Evolutionary conservation across 1,140 invertebrate species (phyloP), one percentile per base, ranked within the genome.

Genomic region (Marisa cornuarietis): DNA sequence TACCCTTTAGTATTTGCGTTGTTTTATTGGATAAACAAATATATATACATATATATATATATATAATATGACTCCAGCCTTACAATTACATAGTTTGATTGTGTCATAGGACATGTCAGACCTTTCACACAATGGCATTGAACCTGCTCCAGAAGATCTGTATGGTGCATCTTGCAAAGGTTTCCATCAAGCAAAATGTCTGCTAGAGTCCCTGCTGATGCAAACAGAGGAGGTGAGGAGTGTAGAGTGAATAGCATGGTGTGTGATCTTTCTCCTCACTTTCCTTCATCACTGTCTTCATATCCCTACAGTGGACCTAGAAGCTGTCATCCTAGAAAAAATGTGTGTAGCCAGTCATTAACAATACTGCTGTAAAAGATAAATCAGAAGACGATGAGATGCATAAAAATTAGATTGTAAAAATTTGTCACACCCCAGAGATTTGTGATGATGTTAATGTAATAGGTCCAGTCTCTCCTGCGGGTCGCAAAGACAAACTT

Each of bases 401-500:
- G 22, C 54, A 58, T 42, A 42, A 42, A n/a, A 42, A 42, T 42
- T 42, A 42, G 31, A 42, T 42, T 42, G 31, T 42, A 6, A 42
- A 42, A 2, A 42, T 42, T 42, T 42, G 31, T 42, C 31, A 0
- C 31, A 42, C 31, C 31, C 2, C 2, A 42, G 31, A 42, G 31
- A 42, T 69, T 18, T 78, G 22, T 71, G 79, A 83, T 79, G 87
- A 80, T 83, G 83, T 93, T 79, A 87, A 80, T 83, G 83, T 93
- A 93, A 61, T 91, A 98, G 96, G 94, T 97, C 78, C 92, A 93
- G 76, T 94, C 95, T 86, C 92, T 98, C 65, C 91, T 98, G 10
- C 96, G 96, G 92, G 94, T 98, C 74, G 94, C 95, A 2, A 98
- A 98, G 92, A 98, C 96, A 0, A 99, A 99, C 92, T 97, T 97